Evolutionary conservation across 2,888 invertebrate genomes (phyloP), one percentile per base, ranked within the genome.

Genomic region (Ypsolopha sequella): DNA sequence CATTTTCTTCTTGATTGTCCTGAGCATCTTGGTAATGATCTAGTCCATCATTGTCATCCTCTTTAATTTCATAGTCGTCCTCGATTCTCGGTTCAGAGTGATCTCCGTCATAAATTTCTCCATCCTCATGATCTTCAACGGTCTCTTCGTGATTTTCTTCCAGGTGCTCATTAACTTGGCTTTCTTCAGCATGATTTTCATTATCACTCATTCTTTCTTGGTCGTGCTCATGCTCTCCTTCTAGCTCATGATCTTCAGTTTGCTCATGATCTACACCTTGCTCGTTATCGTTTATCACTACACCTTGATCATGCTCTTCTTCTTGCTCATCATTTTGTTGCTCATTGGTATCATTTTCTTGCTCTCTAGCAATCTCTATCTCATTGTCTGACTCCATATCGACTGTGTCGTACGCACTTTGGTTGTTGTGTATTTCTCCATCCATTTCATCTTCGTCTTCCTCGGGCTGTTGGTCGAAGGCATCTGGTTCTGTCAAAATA

Each of bases 311-410:
- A 1, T 52, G 55, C 10, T 71, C 68, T 43, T 67, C 64, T 50
- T 71, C 73, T 58, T 73, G 73, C 11, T 52, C 52, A 14, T 47
- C 48, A 24, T 49, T 50, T 14, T 54, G 51, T 8, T 50, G 47
- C 39, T 52, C 54, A n/a, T 52, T 47, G 14, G 8, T 11, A 13
- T 51, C 53, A 9, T 9, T 2, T 8, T 44, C 39, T 36, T 11
- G 10, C 53, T 82, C 76, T 3, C 80, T 70, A 35, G 84, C 82
- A 6, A 87, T 85, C 63, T 87, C 87, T 41, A 86, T 82, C 66
- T 87, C 87, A 61, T 84, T 81, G 39, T 88, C 87, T 9, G 87
- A 84, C 50, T 85, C 85, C 77, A 85, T 84, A 50, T 86, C 82
- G 0, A 85, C 77, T n/a, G 81, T 86, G 53, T 85, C 85, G 58